A percentile compares a stretch with the other conserved stretches of the same genome.
These are phyloP conservation scores for Desoria tigrina DNA, from an alignment of 2,888 invertebrate genomes.

Conservation along the genomic window DNA sequence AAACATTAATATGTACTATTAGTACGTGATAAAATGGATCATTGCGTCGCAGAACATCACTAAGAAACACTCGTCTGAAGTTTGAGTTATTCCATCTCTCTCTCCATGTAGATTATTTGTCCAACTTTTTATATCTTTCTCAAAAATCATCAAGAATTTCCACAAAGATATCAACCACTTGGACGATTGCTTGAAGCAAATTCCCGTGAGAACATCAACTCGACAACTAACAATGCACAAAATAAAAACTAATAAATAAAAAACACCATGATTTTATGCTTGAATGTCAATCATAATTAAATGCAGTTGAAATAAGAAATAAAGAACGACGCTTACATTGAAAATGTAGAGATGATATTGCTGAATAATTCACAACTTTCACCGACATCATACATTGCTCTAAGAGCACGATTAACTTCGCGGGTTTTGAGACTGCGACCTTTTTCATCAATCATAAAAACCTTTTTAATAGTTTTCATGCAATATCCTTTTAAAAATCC, in stretches of 20 bases:
- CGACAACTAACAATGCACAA: conserved; percentile 38
- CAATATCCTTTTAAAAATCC: conserved; percentile 24
- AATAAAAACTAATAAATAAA: conserved; percentile 10
- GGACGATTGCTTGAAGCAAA: conserved; percentile 51
- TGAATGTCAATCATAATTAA: background rate
- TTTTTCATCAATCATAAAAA: conserved; percentile 32
- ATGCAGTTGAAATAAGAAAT: no score
- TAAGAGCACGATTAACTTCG: conserved; percentile 32
- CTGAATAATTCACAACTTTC: conserved; percentile 50
- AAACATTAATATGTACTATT: background rate
- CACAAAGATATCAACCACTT: conserved; percentile 48
- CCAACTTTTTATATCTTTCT: conserved; percentile 46
- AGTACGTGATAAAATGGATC: conserved; percentile 52
- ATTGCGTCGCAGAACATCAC: conserved; percentile 52
- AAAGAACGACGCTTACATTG: conserved; percentile 42
- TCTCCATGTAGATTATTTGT: conserved; percentile 45
- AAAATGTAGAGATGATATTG: conserved; percentile 47
- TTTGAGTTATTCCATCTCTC: no score
- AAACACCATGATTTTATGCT: background rate
- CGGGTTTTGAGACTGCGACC: conserved; percentile 19
- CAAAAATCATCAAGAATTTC: conserved; percentile 48
- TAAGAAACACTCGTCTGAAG: conserved; percentile 48
- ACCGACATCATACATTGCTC: conserved; percentile 46
- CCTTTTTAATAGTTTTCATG: conserved; percentile 36
- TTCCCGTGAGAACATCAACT: conserved; percentile 51